phyloP scores from a whole-genome alignment of 2,888 invertebrate genomes.

The Xylota sylvarum region DNA sequence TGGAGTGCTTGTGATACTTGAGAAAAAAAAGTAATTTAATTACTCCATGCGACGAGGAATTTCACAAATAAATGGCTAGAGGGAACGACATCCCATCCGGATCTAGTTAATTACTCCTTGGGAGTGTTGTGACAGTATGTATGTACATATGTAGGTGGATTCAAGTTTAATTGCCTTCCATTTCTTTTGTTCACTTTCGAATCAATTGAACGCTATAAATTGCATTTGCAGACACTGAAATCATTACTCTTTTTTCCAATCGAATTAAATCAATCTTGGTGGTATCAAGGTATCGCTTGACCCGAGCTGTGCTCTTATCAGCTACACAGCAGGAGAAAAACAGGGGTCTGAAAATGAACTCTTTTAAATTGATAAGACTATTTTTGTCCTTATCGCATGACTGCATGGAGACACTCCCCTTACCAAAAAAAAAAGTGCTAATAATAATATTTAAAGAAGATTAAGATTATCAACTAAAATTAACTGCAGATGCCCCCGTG shows the following conservation, averaged over 20 bases:
- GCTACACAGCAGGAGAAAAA: background rate
- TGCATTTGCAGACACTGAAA: constrained; percentile 20
- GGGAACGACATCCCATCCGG: constrained; percentile 12
- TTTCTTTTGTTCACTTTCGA: constrained; percentile 1
- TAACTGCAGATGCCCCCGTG: background rate
- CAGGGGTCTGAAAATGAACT: background rate
- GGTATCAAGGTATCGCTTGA: constrained; percentile 25
- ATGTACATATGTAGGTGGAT: constrained; percentile 9
- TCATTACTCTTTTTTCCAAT: background rate
- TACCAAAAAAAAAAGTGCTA: background rate
- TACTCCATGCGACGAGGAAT: constrained; percentile 9
- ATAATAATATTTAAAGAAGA: too few relatives aligned
- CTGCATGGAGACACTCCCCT: background rate
- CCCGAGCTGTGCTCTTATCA: constrained; percentile 1
- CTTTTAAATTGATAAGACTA: background rate
- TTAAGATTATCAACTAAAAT: too few relatives aligned
- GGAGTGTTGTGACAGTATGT: too few relatives aligned
- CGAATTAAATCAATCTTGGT: constrained; percentile 1
- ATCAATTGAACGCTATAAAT: constrained; percentile 31
- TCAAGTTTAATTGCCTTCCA: background rate
- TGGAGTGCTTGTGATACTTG: background rate
- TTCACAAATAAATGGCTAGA: too few relatives aligned
- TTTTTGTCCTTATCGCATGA: background rate
- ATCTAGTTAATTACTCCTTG: constrained; percentile 30
- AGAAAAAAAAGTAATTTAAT: constrained; percentile 34